These are phyloP conservation scores for Myotis findleyi DNA, from an alignment of 2,797 vertebrate genomes.

Conservation along the genomic window DNA sequence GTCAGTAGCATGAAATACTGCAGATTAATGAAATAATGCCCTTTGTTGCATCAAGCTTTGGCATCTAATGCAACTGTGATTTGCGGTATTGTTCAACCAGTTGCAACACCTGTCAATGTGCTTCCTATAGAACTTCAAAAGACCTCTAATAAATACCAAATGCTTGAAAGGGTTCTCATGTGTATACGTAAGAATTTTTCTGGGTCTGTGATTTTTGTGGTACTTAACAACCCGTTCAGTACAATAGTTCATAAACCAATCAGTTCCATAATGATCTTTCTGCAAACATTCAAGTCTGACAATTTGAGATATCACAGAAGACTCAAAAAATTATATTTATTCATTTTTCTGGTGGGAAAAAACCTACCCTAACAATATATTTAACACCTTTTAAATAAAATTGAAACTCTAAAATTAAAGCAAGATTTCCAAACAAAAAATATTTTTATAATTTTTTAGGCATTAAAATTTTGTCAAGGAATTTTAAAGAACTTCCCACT, in stretches of 20 bases:
- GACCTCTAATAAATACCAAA: slow-evolving; percentile 59
- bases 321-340: neutral
- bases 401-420: slow-evolving; percentile 34
- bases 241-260: slow-evolving; percentile 60
- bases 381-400: slow-evolving; percentile 42
- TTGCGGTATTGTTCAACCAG: neutral
- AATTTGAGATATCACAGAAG: slow-evolving; percentile 35
- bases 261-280: slow-evolving; percentile 41
- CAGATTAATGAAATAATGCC: slow-evolving; percentile 59
- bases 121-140: slow-evolving; percentile 70
- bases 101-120: slow-evolving; percentile 42
- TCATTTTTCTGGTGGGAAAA: neutral
- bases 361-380: neutral
- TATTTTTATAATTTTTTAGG: slow-evolving; percentile 43
- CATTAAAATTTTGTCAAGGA: neutral
- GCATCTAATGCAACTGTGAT: slow-evolving; percentile 30
- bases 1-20: slow-evolving; percentile 49
- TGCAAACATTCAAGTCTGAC: slow-evolving; percentile 26
- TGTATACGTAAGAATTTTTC: slow-evolving; percentile 8
- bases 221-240: slow-evolving; percentile 53
- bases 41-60: slow-evolving; percentile 32
- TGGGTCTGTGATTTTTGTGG: slow-evolving; percentile 28
- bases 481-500: neutral
- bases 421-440: slow-evolving; percentile 12
- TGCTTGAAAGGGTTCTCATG: slow-evolving; percentile 12